Base-by-base conservation (phyloP, 2,797 vertebrate genomes). In the Poliocrania exsul region DNA sequence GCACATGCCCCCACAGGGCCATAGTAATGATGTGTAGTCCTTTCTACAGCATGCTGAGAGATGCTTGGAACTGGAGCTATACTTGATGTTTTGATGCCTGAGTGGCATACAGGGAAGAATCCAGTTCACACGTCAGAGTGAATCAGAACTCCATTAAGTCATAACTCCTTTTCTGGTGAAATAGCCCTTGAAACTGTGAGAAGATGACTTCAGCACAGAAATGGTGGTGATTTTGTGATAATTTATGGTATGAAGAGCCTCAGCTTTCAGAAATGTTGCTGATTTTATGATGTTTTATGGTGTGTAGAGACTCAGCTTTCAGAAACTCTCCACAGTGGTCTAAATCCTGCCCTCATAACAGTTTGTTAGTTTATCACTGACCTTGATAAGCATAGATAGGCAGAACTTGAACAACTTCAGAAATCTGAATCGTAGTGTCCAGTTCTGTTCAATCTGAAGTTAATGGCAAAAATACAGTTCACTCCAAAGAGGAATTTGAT, bases 11-110 rank as follows among this genome's bases (percentile, higher is more conserved):
- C 10, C n/a, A 16, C 21, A 50, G 10, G 25, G 16, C 12, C 40
- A 12, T 18, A 3, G 3, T 2, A 6, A 14, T 2, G 0, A 19
- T 16, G 35, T 37, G n/a, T 23, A 5, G 4, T 75, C 23, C n/a
- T 6, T 72, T 33, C 42, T 72, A 67, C 67, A 33, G 3, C 0
- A 0, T 40, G 49, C 40, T 49, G 51, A 24, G 31, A 3, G 90
- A 31, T 73, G 6, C 21, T 46, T 28, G 23, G 33, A 56, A 33
- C 31, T 71, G 49, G 18, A 69, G 33, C 10, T 40, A 1, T 1
- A 3, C 21, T 2, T 61, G 21, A 21, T 42, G 40, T 7, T n/a
- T 64, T 58, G 56, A 10, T 31, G 25, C 24, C 13, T 42, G 53
- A 6, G 46, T 57, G 50, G 50, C 33, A 29, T 2, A 2, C 1